These are phyloP conservation scores for Nothura maculosa DNA, from an alignment of 2,797 vertebrate species.

Conservation along the genomic window DNA sequence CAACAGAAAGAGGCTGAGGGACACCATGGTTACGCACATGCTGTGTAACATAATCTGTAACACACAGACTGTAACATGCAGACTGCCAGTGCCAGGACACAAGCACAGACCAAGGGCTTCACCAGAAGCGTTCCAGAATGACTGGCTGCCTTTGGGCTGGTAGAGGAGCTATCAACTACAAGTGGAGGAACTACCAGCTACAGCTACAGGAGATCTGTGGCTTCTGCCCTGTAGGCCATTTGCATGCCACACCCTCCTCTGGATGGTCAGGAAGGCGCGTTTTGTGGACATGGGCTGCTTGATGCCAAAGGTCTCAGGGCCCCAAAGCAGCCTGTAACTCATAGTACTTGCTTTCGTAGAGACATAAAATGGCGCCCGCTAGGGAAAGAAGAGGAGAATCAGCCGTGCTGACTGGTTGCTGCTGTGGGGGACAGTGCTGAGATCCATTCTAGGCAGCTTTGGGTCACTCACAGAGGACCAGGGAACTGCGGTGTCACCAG, in stretches of 20 bases:
- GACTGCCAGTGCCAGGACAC: rapidly evolving
- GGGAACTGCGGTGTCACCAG: background rate
- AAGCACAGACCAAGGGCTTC: rapidly evolving
- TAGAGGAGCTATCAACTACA: background rate
- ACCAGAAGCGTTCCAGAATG: rapidly evolving
- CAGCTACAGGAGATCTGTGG: background rate
- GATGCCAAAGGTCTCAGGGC: background rate
- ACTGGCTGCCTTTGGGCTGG: background rate
- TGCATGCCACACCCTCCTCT: background rate
- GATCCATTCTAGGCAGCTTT: background rate
- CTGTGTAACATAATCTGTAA: too few relatives aligned
- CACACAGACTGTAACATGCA: too few relatives aligned
- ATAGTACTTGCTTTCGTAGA: background rate
- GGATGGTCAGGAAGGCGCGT: background rate
- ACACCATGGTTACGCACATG: rapidly evolving
- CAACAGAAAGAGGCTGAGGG: background rate
- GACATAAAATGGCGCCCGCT: background rate
- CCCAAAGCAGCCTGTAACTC: background rate
- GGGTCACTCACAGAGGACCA: background rate
- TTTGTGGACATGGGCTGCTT: rapidly evolving
- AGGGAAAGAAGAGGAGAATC: background rate
- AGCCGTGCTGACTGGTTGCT: background rate
- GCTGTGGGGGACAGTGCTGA: background rate
- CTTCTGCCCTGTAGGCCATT: background rate
- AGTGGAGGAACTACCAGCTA: too few relatives aligned